Base-by-base conservation (phyloP, 2,797 vertebrate species). In the Heterohyrax brucei region DNA sequence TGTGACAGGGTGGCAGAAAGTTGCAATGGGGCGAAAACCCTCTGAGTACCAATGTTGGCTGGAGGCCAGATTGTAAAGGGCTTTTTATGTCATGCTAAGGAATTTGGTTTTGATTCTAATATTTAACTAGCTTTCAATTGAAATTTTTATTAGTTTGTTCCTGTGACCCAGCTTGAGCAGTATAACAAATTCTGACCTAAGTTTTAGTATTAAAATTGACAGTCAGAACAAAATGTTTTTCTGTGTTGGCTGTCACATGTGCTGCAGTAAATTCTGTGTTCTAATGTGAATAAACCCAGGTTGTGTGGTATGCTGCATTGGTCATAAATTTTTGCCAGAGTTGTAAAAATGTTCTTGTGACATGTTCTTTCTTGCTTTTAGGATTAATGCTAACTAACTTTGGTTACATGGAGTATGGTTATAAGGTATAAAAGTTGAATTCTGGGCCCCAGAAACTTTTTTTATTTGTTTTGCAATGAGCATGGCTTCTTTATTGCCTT, bases 361-460 rank as follows among this genome's bases (percentile, higher is more conserved):
- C 81, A 30, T 87, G n/a, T 93, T 87, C 83, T n/a, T 87, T 7
- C 72, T 95, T 85, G 56, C 53, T 72, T 90, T 94, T 78, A 93
- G 26, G 46, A 46, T 90, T 93, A 66, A 83, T 96, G 48, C 78
- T 87, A 86, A 76, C 44, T 82, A 19, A 59, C 44, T 87, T 81
- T 89, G 22, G 48, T 84, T 84, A 46, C 48, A 28, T 73, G 18
- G 56, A 24, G 8, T 73, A 62, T 88, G 26, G 33, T 94, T 75
- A 89, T 64, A 30, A 70, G 61, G 39, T n/a, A 56, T 46, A 76
- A 85, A 80, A 80, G 22, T 61, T 85, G 13, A 85, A 3, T 66
- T 87, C n/a, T 87, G 33, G 46, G 64, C 16, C 14, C 44, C 14
- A 62, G n/a, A 76, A 77, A 7, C 10, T 59, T 19, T 18, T 30